These are phyloP conservation scores for Ia io DNA, from an alignment of 2,113 vertebrate species.

Conservation along the genomic window DNA sequence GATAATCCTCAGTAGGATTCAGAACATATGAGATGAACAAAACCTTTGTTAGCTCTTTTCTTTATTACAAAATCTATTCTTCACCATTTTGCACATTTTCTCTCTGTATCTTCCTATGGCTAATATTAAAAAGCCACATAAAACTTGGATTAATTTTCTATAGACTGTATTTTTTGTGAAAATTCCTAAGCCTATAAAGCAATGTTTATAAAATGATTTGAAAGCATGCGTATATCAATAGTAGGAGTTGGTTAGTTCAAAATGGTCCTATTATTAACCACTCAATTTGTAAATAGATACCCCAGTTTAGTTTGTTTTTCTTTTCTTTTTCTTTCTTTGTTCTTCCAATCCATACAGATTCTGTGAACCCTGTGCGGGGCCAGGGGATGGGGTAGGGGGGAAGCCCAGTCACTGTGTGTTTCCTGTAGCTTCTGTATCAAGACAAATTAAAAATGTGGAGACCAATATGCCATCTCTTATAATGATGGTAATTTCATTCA, in stretches of 20 bases:
- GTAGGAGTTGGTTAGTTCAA: not conserved
- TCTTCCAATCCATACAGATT: not conserved
- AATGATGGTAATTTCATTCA: not conserved
- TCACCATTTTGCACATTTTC: not conserved
- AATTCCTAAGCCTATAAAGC: not conserved
- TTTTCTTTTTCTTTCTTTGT: not conserved
- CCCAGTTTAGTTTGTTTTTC: not conserved
- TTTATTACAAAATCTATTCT: not conserved
- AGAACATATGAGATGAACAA: not conserved
- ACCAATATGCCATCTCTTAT: not conserved
- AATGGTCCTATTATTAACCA: not conserved
- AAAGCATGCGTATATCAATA: not conserved
- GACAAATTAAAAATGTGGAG: not conserved
- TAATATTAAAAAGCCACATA: not conserved
- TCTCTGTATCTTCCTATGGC: not conserved
- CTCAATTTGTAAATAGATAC: not conserved
- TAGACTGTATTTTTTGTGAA: not conserved
- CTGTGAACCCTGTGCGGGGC: not conserved
- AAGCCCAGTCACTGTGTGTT: not conserved
- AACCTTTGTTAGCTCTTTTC: not conserved
- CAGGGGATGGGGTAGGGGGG: not conserved
- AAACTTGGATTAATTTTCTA: conserved; percentile 1
- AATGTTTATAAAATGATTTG: not conserved
- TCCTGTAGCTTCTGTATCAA: not conserved
- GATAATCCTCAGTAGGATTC: conserved; percentile 21